Base-by-base conservation (phyloP, 2,888 invertebrate genomes). In the Andrena flavipes region DNA sequence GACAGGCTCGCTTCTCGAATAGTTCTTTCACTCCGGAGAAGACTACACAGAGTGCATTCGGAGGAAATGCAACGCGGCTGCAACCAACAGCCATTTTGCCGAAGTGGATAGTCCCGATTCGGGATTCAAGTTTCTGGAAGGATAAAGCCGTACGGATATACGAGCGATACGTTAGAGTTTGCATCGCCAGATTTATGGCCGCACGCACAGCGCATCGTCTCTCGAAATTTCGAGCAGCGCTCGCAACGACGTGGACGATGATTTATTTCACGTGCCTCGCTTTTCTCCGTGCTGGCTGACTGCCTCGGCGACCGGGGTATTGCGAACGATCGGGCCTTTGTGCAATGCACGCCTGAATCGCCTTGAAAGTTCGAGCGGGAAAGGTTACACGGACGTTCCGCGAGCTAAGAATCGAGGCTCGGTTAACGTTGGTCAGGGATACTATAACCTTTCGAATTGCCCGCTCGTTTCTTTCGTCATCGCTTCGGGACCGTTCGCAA, bases 331-430 rank as follows among this genome's bases (percentile, higher is more conserved):
- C 67, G 56, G 26, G 62, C 51, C 80, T 84, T 80, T 75, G 75
- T 67, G 80, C 75, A 60, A 68, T 51, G 76, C 68, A 70, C 70
- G 71, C 20, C 64, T 35, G 82, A 70, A 56, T 89, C 78, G 83
- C 83, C 87, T 89, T 85, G 87, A 89, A 83, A 82, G 83, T 85
- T 85, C 76, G 77, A 56, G 63, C 75, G 75, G 60, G 81, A 89
- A 88, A 89, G 85, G 87, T 87, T 82, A 80, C 59, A 56, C 80
- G 42, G 65, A 63, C 65, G 77, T 80, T 84, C 72, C 79, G 63
- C 68, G 78, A 74, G 77, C 72, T 65, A 80, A 75, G 76, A 83
- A 84, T 63, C 79, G 71, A 42, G 72, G 69, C 76, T 59, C 68
- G 54, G 78, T 79, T 80, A 85, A 82, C 67, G 76, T 72, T 76